Base-by-base conservation (phyloP, 2,888 invertebrate genomes). In the Athalia circularis region DNA sequence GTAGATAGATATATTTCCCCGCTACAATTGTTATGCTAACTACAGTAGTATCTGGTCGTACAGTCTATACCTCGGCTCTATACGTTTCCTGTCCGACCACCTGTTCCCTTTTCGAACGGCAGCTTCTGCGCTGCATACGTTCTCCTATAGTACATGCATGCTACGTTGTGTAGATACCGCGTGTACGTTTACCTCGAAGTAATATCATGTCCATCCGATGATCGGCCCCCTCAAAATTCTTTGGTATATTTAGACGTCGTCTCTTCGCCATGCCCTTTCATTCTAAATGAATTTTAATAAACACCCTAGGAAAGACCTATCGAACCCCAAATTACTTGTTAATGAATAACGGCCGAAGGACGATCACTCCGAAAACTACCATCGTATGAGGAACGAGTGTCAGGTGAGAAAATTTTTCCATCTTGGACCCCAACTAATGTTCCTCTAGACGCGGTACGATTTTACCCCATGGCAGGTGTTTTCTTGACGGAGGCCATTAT, bases 1-100 rank as follows among this genome's bases (percentile, higher is more conserved):
- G 82, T 84, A 85, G 84, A 85, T 83, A 85, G 85, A 75, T 75
- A 75, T 75, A 75, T 75, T 86, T 82, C 84, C 86, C 85, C 83
- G 84, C 86, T 86, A 85, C 88, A 87, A 90, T 90, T 89, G 88
- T 89, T 90, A 89, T 89, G 89, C 89, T 88, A 89, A 90, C 88
- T 83, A 84, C 83, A 64, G 75, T 75, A 61, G 75, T 75, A 75
- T 61, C 75, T 75, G 75, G 75, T 52, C 61, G 75, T 75, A 75
- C 75, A 62, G 75, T 75, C 75, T 75, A 75, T 75, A 75, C 62
- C 75, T 75, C 62, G 29, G 72, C 72, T 72, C 59, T 72, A 87
- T 87, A 87, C 86, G 86, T 87, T 88, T 88, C 88, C 88, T 88
- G 88, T 85, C 85, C 88, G 87, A 88, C 88, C 88, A 89, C 88